These are phyloP conservation scores for Nothocercus julius DNA, from an alignment of 2,113 vertebrate species.

Conservation along the genomic window DNA sequence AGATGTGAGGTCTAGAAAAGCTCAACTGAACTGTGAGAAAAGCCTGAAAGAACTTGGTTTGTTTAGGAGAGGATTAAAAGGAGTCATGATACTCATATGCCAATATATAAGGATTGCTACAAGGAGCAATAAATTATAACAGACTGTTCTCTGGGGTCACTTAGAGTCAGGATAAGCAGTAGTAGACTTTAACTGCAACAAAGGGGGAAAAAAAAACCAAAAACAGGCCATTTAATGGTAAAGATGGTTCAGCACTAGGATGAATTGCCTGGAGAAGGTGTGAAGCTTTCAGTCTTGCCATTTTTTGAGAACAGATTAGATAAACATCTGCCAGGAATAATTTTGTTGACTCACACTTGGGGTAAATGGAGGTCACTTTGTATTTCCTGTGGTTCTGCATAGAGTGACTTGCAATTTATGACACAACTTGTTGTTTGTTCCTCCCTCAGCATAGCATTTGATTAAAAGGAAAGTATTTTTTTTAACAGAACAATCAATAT, in stretches of 20 bases:
- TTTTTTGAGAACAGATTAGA: background rate
- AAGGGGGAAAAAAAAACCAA: background rate
- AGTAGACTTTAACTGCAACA: background rate
- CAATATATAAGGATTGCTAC: background rate
- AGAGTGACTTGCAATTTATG: background rate
- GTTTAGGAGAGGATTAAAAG: background rate
- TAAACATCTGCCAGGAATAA: background rate
- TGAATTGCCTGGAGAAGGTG: background rate
- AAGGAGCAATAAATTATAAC: background rate
- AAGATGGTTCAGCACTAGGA: background rate
- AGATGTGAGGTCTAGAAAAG: background rate
- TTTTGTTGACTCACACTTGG: background rate
- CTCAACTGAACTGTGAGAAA: background rate
- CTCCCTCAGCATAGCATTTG: conserved; percentile 17
- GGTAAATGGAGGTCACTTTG: background rate
- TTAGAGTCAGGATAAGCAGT: background rate
- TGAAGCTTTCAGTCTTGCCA: background rate
- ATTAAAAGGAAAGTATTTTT: background rate
- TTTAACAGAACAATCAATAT: background rate
- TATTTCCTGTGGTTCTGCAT: background rate
- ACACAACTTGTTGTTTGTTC: conserved; percentile 16
- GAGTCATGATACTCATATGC: background rate
- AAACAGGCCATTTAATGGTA: background rate
- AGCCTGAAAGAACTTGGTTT: background rate
- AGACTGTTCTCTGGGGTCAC: background rate